Base-by-base conservation (phyloP, 2,888 invertebrate species). In the Camptogramma bilineatum region DNA sequence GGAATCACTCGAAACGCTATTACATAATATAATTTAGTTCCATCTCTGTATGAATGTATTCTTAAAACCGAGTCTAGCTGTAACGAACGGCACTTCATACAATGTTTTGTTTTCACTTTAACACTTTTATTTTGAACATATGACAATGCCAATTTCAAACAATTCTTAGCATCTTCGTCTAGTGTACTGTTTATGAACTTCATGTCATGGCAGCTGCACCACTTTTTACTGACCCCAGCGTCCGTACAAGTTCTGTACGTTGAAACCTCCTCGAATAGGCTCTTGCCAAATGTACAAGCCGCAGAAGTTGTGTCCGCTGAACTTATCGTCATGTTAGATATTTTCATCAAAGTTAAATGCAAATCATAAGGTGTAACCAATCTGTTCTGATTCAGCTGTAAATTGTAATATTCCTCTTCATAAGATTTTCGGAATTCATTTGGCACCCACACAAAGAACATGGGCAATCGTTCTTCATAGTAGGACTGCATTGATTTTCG, bases 321-420 rank as follows among this genome's bases (percentile, higher is more conserved):
- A 4, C 83, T 81, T 1, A 96, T 77, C 54, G 96, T 86, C 69
- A 96, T 94, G 63, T 94, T 90, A 1, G 62, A 47, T 61, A 72
- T 62, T 67, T 68, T 70, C 16, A 19, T 53, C n/a, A 97, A 80
- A 0, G 96, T 97, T 82, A 95, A 89, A 78, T 96, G 94, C 0
- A 97, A 76, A 77, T 97, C 97, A 73, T 95, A 96, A 0, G 96
- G 96, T n/a, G 95, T 95, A 0, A 95, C 95, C 57, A 97, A 83
- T 34, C 95, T 94, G 75, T 95, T 92, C 55, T 94, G 94, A 79
- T 97, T 97, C 0, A 91, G 77, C 69, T 88, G 84, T 48, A 97
- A 83, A 62, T 95, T 95, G 5, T 87, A 81, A 51, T 94, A 94
- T 70, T 95, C 93, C 9, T 91, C 81, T 0, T 94, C 93, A 76